A percentile compares a stretch with the other conserved stretches of the same genome.
phyloP scores from a whole-genome alignment of 2,888 invertebrate genomes.

The Meloe dianella region DNA sequence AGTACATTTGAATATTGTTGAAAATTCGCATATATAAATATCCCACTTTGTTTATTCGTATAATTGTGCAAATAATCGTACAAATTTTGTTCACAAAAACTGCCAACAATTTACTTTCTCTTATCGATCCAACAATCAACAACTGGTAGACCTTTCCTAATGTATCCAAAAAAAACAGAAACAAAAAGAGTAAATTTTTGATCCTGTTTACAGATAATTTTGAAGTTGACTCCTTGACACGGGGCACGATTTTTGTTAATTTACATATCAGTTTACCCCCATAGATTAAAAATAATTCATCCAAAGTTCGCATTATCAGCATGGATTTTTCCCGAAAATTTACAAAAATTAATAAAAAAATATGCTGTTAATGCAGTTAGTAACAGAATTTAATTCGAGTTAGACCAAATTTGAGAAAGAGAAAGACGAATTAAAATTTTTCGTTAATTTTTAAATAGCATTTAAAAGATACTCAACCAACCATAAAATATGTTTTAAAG shows the following conservation, averaged over 20 bases:
- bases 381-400: background rate
- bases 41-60: background rate
- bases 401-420: background rate
- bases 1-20: too few relatives aligned
- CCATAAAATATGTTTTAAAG: slow-evolving; percentile 23
- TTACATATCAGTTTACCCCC: background rate
- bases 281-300: background rate
- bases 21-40: background rate
- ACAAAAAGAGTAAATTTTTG: too few relatives aligned
- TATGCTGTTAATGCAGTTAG: background rate
- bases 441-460: slow-evolving; percentile 8
- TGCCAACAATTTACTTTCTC: background rate
- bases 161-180: background rate
- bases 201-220: background rate
- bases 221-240: background rate
- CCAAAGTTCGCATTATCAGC: background rate
- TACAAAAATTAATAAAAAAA: background rate
- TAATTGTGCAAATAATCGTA: background rate
- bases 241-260: background rate
- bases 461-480: slow-evolving; percentile 28
- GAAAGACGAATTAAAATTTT: background rate
- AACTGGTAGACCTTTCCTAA: background rate
- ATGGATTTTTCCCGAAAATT: background rate
- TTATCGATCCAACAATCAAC: background rate
- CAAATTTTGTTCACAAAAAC: background rate